Conservation (phyloP, 2,113 vertebrate genomes). For the Cynocephalus volans region DNA sequence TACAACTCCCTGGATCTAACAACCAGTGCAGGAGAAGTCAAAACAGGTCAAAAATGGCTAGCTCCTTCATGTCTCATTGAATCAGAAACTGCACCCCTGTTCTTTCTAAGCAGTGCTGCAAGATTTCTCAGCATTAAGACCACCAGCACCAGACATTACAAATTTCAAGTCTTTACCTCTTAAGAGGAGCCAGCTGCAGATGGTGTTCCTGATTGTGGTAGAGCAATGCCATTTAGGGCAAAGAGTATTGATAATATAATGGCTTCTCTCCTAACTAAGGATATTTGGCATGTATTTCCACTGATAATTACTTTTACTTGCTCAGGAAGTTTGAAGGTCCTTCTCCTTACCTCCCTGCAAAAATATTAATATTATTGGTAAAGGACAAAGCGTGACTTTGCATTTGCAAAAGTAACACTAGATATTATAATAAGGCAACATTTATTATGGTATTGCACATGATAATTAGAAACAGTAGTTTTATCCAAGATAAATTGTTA, state of each 20-base stretch:
- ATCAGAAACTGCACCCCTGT: constrained; percentile 14
- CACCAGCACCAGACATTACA: background rate
- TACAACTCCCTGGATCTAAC: background rate
- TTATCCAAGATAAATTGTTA: background rate
- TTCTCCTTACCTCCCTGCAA: background rate
- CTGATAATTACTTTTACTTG: constrained; percentile 36
- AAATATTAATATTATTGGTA: constrained; percentile 61
- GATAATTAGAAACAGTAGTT: background rate
- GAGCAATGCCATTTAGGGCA: constrained; percentile 68
- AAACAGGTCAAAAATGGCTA: background rate
- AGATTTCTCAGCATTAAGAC: constrained; percentile 45
- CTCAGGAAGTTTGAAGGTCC: constrained; percentile 29
- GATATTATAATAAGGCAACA: background rate
- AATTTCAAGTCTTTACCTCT: constrained; percentile 64
- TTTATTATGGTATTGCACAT: background rate
- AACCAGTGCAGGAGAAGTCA: background rate
- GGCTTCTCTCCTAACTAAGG: constrained; percentile 37
- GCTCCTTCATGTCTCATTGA: background rate
- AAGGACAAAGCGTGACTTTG: constrained; percentile 63
- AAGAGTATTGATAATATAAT: constrained; percentile 60
- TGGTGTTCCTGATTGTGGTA: constrained; percentile 51
- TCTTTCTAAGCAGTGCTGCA: background rate
- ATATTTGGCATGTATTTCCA: constrained; percentile 6
- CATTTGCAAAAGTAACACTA: constrained; percentile 30
- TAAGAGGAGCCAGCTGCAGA: constrained; percentile 30